Base-by-base conservation (phyloP, 2,797 vertebrate species). In the Sebastes jordani region DNA sequence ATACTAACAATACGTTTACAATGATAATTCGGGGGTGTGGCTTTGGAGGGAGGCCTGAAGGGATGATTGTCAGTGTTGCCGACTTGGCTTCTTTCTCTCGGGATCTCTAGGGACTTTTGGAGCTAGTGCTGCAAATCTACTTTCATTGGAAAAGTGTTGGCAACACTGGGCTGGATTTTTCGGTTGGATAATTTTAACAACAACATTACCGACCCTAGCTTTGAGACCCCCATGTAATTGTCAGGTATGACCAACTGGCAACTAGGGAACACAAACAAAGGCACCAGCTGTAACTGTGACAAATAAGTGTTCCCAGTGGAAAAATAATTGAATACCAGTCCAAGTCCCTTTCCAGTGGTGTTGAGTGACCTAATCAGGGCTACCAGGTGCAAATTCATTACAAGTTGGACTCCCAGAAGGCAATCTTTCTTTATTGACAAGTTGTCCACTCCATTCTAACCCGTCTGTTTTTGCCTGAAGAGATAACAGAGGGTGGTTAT, bases 261-360 rank as follows among this genome's bases (percentile, higher is more conserved):
- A 42, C 38, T 42, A 6, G 14, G 14, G 38, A 42, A 42, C 14
- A 42, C 38, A 42, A 42, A 42, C 38, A 79, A 71, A 46, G n/a
- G 38, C 69, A n/a, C 22, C 27, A 27, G 46, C 14, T 60, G 68
- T 56, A n/a, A 71, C 36, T 29, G 34, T 60, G 49, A 81, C 25
- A 36, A 81, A 77, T 80, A 81, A 76, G 58, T 63, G 74, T 69
- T 77, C 75, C 59, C 74, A 78, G 32, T 52, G 49, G 29, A 14
- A 61, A 76, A 67, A 84, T 85, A 78, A 92, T 71, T 65, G 68
- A 89, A 76, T 52, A 70, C 58, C 56, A 62, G 67, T 81, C 75
- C 23, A 71, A 68, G 34, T 46, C 32, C 23, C 30, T 83, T 76
- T 80, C 8, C 52, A 58, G 3, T 42, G 54, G 42, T 55, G 60